A percentile compares a stretch with the other conserved stretches of the same genome.
These are phyloP conservation scores for Ailuropoda melanoleuca DNA, from an alignment of 2,113 vertebrate species.

Conservation along the genomic window DNA sequence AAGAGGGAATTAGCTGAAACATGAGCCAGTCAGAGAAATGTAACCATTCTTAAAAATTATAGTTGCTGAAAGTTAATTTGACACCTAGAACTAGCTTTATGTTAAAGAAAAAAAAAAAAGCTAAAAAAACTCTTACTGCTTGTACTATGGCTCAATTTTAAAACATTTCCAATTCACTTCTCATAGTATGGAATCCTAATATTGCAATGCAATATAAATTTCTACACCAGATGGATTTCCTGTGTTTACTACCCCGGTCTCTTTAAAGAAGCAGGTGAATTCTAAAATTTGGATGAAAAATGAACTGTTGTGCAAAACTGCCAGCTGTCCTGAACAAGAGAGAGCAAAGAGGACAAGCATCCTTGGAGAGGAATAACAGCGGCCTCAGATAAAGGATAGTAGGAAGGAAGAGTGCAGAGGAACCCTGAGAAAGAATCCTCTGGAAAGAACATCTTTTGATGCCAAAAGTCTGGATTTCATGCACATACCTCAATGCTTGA, in stretches of 20 bases:
- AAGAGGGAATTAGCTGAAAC: neutral
- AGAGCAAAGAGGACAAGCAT: neutral
- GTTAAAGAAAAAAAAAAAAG: neutral
- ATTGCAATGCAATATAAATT: neutral
- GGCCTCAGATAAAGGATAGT: neutral
- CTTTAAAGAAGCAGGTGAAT: neutral
- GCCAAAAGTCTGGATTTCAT: neutral
- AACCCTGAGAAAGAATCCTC: neutral
- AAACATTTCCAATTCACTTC: neutral
- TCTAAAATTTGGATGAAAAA: neutral
- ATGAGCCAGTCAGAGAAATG: neutral
- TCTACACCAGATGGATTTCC: neutral
- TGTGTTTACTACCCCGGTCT: neutral
- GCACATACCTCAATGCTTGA: neutral
- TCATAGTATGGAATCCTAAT: neutral
- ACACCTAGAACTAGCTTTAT: neutral
- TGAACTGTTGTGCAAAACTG: neutral
- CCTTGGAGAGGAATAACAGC: neutral
- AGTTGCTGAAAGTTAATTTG: neutral
- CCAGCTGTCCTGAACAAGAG: neutral
- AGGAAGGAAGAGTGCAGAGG: neutral
- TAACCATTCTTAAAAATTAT: neutral
- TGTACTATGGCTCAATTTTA: neutral
- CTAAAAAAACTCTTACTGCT: neutral
- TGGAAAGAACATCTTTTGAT: neutral